A percentile compares a stretch with the other conserved stretches of the same genome.
phyloP scores from a whole-genome alignment of 1,140 invertebrate genomes.

The Drosophila biarmipes region DNA sequence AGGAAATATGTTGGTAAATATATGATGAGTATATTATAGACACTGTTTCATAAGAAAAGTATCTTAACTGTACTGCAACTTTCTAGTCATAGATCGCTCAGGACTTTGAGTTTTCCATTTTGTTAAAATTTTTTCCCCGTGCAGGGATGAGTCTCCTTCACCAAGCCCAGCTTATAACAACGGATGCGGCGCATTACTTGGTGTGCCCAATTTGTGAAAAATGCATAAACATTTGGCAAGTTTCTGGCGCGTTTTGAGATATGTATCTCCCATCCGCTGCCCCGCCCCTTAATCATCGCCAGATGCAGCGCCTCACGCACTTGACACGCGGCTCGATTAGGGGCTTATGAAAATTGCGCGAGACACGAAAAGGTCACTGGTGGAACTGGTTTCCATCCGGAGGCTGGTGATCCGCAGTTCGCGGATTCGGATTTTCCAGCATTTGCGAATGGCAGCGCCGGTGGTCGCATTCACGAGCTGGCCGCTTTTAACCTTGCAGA shows the following conservation, averaged over 20 bases:
- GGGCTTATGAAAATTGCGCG: conserved; percentile 65
- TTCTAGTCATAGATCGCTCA: no score
- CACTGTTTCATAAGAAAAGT: background rate
- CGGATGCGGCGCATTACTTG: conserved; percentile 46
- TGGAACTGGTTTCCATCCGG: conserved; percentile 61
- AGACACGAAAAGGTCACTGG: conserved; percentile 73
- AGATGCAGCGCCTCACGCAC: conserved; percentile 55
- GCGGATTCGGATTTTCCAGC: conserved; percentile 43
- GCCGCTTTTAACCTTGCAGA: conserved; percentile 74
- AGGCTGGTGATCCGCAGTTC: conserved; percentile 22
- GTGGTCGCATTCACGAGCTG: conserved; percentile 52
- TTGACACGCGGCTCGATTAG: conserved; percentile 63
- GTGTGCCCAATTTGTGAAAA: conserved; percentile 50
- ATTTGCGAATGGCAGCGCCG: conserved; percentile 43
- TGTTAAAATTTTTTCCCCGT: background rate
- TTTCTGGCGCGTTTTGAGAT: conserved; percentile 11
- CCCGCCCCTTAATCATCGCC: conserved; percentile 23
- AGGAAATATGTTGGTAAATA: no score
- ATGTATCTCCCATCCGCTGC: conserved; percentile 15
- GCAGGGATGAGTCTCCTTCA: background rate
- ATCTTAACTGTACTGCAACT: no score
- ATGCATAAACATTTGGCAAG: conserved; percentile 46
- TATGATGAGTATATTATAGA: no score
- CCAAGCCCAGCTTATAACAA: background rate
- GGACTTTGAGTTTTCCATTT: no score